Conservation (phyloP, 2,888 invertebrate species). For the Willowsia nigromaculata region DNA sequence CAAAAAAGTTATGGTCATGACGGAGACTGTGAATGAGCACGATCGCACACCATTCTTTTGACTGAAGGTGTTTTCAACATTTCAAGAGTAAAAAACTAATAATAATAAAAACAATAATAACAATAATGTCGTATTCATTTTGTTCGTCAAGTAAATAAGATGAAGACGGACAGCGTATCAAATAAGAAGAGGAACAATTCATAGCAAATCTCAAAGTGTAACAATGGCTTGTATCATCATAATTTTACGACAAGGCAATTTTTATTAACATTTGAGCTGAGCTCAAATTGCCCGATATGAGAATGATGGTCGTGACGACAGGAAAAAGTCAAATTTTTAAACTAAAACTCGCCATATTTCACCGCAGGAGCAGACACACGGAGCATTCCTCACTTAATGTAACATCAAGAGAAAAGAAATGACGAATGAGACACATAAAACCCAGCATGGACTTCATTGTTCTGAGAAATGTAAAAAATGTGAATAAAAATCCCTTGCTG, state of each 20-base stretch:
- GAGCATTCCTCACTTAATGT: not conserved
- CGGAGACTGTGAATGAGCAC: constrained; percentile 40
- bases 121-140: constrained; percentile 19
- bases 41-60: constrained; percentile 25
- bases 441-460: constrained; percentile 67
- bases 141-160: not conserved
- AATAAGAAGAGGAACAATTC: not conserved
- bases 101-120: constrained; percentile 37
- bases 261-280: not conserved
- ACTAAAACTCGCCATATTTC: constrained; percentile 39
- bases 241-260: not conserved
- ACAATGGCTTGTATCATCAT: constrained; percentile 1
- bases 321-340: constrained; percentile 57
- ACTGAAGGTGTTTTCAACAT: constrained; percentile 37
- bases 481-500: constrained; percentile 43
- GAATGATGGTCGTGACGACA: constrained; percentile 63
- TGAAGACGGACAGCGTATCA: constrained; percentile 3
- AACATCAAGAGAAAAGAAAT: constrained; percentile 25
- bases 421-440: constrained; percentile 63
- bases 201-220: not conserved
- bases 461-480: constrained; percentile 52
- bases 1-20: constrained; percentile 61
- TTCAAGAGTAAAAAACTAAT: constrained; percentile 46
- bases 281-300: constrained; percentile 4
- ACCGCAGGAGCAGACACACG: constrained; percentile 22